Percentiles rank a stretch among this genome's conserved stretches.
phyloP scores from a whole-genome alignment of 2,888 invertebrate species.

The Girardia tigrina region DNA sequence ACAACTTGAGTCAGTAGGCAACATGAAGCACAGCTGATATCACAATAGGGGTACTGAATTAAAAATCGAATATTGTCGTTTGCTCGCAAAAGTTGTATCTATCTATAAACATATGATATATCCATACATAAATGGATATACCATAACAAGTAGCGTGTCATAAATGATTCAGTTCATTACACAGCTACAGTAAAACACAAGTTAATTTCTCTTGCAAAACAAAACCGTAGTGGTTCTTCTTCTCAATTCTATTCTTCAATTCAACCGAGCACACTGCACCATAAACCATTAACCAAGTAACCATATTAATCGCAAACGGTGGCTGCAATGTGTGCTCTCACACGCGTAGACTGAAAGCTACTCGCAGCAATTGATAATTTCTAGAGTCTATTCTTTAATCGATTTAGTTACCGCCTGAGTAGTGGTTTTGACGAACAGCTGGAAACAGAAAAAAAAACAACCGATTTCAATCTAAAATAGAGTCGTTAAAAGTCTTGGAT shows the following conservation, averaged over 20 bases:
- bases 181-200: neutral
- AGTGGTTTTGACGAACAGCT: conserved; percentile 14
- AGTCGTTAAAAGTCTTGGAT: neutral
- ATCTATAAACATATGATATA: neutral
- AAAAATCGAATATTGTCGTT: conserved; percentile 8
- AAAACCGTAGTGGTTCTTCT: too few relatives aligned
- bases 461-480: conserved; percentile 16
- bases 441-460: conserved; percentile 9
- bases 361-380: conserved; percentile 23
- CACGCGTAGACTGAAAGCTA: conserved; percentile 7
- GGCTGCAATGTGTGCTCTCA: neutral
- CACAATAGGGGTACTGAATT: conserved; percentile 15
- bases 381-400: conserved; percentile 6
- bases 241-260: neutral
- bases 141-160: neutral
- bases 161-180: conserved; percentile 4
- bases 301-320: neutral
- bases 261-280: neutral
- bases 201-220: neutral
- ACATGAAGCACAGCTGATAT: conserved; percentile 23
- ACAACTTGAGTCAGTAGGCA: conserved; percentile 23
- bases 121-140: neutral
- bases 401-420: conserved; percentile 23
- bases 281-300: neutral
- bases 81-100: conserved; percentile 21